Conservation (phyloP, 1,140 invertebrate genomes). For the Drosophila suzukii region DNA sequence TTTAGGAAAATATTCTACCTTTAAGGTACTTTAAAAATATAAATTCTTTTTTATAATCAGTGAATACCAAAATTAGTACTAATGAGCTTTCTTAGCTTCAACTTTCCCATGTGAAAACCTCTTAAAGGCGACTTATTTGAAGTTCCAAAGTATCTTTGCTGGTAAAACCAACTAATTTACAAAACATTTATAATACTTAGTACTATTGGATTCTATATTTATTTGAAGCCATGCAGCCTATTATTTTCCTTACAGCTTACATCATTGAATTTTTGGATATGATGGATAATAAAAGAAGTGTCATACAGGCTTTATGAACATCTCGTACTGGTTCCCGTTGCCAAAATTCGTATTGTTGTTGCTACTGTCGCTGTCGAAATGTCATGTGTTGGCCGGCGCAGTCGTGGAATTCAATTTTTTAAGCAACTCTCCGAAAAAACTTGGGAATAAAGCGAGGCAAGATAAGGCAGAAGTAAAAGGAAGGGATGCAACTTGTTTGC, state of each 20-base stretch:
- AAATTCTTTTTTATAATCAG: too few relatives aligned
- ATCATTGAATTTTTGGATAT: background rate
- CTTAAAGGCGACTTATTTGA: too few relatives aligned
- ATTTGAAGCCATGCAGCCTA: background rate
- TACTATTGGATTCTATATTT: too few relatives aligned
- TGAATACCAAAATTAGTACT: too few relatives aligned
- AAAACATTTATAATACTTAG: too few relatives aligned
- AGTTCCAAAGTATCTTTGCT: too few relatives aligned
- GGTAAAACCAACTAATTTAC: too few relatives aligned
- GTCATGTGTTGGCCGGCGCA: slow-evolving; percentile 57
- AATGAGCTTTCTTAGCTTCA: too few relatives aligned
- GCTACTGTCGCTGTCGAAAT: slow-evolving; percentile 34
- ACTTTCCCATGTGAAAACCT: too few relatives aligned
- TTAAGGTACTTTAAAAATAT: too few relatives aligned
- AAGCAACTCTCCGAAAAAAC: slow-evolving; percentile 6
- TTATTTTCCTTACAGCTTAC: background rate
- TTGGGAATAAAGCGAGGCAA: slow-evolving; percentile 8
- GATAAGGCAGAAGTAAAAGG: slow-evolving; percentile 6
- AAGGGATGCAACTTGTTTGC: slow-evolving; percentile 40
- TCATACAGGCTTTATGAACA: background rate
- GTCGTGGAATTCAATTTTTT: slow-evolving; percentile 60
- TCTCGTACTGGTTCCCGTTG: background rate
- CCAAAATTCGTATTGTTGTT: slow-evolving; percentile 24
- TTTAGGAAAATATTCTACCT: too few relatives aligned
- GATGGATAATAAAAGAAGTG: background rate